Conservation (phyloP, 1,140 invertebrate species). For the Rhizoglyphus robini region DNA sequence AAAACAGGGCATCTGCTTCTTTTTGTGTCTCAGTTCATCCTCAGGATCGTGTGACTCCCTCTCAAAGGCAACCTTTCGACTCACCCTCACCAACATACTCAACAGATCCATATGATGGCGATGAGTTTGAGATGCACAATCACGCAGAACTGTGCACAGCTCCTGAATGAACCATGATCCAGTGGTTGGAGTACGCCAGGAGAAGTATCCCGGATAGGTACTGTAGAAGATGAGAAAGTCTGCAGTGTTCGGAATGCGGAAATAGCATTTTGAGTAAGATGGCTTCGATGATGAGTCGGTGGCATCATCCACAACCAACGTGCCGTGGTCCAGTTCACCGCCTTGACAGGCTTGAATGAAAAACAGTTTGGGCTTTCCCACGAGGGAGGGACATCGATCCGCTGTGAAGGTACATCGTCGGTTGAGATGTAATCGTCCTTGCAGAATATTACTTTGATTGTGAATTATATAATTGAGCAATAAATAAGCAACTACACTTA, state of each 20-base stretch:
- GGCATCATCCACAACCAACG: constrained; percentile 24
- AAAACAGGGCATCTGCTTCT: no score
- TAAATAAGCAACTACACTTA: background rate
- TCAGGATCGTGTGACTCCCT: constrained; percentile 36
- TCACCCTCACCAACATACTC: constrained; percentile 74
- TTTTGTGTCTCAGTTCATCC: constrained; percentile 83
- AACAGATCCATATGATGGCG: constrained; percentile 62
- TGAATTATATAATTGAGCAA: constrained; percentile 66
- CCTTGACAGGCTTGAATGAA: no score
- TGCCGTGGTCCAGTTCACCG: constrained; percentile 57
- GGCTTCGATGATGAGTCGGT: constrained; percentile 24
- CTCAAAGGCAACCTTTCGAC: constrained; percentile 41
- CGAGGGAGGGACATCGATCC: no score
- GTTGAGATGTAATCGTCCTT: constrained; percentile 68
- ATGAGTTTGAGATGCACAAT: no score
- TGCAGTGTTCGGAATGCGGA: constrained; percentile 74
- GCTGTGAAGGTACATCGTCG: constrained; percentile 63
- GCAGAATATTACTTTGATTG: constrained; percentile 46
- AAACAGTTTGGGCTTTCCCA: no score
- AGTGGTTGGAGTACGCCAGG: constrained; percentile 79
- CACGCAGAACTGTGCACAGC: constrained; percentile 58
- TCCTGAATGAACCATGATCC: constrained; percentile 89
- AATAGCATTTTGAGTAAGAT: no score
- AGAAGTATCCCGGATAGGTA: constrained; percentile 80
- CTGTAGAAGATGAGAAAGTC: constrained; percentile 89